A percentile compares a stretch with the other conserved stretches of the same genome.
Conservation (phyloP, 2,113 vertebrate genomes). For the Trogon surrucura region DNA sequence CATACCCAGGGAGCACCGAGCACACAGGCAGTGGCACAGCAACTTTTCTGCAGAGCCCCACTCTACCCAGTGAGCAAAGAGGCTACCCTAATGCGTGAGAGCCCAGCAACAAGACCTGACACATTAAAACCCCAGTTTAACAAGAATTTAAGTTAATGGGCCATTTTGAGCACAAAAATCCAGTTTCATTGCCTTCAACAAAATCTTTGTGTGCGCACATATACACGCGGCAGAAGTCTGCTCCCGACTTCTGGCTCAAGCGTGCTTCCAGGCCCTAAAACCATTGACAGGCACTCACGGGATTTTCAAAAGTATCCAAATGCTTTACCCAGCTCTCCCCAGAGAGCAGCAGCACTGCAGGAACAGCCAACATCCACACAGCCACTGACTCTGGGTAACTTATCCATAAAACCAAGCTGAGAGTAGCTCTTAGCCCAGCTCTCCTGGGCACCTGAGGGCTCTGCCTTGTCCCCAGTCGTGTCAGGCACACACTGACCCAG, state of each 20-base stretch:
- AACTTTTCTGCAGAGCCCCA: background rate
- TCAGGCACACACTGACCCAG: background rate
- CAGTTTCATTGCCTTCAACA: background rate
- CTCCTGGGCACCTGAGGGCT: background rate
- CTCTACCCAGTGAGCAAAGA: background rate
- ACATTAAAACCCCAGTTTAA: background rate
- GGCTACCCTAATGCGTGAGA: accelerated
- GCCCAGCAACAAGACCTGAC: background rate
- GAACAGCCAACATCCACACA: background rate
- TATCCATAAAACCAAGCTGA: background rate
- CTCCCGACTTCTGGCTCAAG: background rate
- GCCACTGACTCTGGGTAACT: background rate
- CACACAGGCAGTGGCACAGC: background rate
- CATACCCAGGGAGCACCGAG: background rate
- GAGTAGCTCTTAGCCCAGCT: background rate
- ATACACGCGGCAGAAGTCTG: background rate
- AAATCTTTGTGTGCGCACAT: background rate
- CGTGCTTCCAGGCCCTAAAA: background rate
- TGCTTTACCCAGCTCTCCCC: background rate
- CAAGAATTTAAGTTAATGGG: background rate
- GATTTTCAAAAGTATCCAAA: background rate
- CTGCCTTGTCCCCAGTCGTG: background rate
- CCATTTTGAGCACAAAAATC: background rate
- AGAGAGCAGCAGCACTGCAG: background rate
- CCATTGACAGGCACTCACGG: background rate